phyloP scores from a whole-genome alignment of 2,113 vertebrate genomes.

The human region GRCh38 chr12:26335001-26335500 shows the following conservation, averaged over 20 bases:
- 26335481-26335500: background rate
- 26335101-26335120: background rate
- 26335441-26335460: background rate
- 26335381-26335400: conserved; percentile 33
- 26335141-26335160: background rate
- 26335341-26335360: background rate
- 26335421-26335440: background rate
- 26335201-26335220: background rate
- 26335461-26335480: background rate
- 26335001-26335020: background rate
- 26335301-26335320: background rate
- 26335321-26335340: background rate
- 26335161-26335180: background rate
- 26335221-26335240: background rate
- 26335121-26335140: background rate
- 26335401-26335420: background rate
- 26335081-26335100: background rate
- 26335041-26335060: background rate
- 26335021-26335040: background rate
- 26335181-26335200: background rate
- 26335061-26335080: background rate
- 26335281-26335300: background rate
- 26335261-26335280: background rate
- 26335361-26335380: conserved; percentile 54
- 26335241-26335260: background rate